Evolutionary conservation across 2,888 invertebrate species (phyloP), one percentile per base, ranked within the genome.

Genomic region (Aporophyla nigra): DNA sequence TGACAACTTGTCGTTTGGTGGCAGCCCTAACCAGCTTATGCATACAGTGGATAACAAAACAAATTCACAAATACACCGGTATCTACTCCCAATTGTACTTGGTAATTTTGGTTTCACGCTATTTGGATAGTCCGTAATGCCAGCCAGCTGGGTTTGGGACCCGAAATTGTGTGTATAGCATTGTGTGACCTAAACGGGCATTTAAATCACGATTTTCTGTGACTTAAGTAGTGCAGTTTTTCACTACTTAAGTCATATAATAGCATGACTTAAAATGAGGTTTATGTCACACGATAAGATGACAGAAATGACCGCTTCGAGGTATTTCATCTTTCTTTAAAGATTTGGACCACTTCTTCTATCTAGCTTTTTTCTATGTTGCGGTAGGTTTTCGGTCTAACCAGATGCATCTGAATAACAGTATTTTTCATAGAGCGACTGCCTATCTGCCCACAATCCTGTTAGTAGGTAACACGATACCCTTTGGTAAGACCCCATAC

Each of bases 21-120:
- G 12, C 77, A 86, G 12, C 85, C 86, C 85, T 86, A 68, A 12
- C 33, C 6, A 43, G 66, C 58, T 24, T 63, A 74, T 72, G 59
- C 65, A 70, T 62, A 77, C 74, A 74, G 6, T 66, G 27, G 43
- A 54, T 27, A 76, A 33, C 24, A 12, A 68, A 83, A 76, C 70
- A 33, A 70, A 70, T 73, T 56, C 70, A 56, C 58, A 59, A 70
- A 76, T 54, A 63, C 58, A 72, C 4, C 43, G 65, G 76, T 51
- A 83, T 79, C 74, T 71, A 76, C 43, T 61, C 43, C 54, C 54
- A 33, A 76, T 83, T 79, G 63, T 74, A 67, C 59, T 77, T 69
- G 71, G 66, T 78, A 75, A 85, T 86, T 80, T 69, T 58, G 40
- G 40, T 74, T 51, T 74, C 16, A 53, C n/a, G 33, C 27, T 80